Conservation (phyloP, 2,797 vertebrate genomes). For the Arctocebus calabarensis region DNA sequence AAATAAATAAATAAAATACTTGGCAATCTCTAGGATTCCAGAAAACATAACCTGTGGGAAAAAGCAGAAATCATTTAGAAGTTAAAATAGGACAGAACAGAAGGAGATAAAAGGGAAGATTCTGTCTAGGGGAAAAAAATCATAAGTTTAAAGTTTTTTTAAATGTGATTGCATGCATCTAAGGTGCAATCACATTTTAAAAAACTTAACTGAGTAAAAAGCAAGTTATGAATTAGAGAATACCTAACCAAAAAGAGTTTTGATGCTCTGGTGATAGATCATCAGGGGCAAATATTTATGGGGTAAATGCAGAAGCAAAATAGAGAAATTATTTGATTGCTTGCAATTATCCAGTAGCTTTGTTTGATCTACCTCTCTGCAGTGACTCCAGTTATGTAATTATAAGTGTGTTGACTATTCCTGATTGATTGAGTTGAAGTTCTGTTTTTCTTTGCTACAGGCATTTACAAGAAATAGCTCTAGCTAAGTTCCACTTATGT, state of each 20-base stretch:
- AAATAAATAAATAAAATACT: neutral
- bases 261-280: neutral
- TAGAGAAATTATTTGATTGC: neutral
- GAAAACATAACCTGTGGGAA: neutral
- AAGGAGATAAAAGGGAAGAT: neutral
- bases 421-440: neutral
- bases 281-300: neutral
- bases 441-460: neutral
- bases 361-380: neutral
- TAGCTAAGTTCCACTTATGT: neutral
- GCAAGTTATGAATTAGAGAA: neutral
- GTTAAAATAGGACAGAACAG: neutral
- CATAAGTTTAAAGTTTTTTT: neutral
- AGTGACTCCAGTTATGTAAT: neutral
- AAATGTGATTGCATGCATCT: no score
- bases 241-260: neutral
- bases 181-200: neutral
- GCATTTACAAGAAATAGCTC: neutral
- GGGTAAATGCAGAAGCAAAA: neutral
- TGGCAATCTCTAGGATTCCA: neutral
- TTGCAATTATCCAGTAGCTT: neutral
- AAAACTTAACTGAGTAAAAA: neutral
- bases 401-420: neutral
- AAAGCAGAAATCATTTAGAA: constrained; percentile 3
- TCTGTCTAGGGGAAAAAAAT: constrained; percentile 18